A percentile compares a stretch with the other conserved stretches of the same genome.
Conservation (phyloP, 2,797 vertebrate species). For the Delichon dasypus region DNA sequence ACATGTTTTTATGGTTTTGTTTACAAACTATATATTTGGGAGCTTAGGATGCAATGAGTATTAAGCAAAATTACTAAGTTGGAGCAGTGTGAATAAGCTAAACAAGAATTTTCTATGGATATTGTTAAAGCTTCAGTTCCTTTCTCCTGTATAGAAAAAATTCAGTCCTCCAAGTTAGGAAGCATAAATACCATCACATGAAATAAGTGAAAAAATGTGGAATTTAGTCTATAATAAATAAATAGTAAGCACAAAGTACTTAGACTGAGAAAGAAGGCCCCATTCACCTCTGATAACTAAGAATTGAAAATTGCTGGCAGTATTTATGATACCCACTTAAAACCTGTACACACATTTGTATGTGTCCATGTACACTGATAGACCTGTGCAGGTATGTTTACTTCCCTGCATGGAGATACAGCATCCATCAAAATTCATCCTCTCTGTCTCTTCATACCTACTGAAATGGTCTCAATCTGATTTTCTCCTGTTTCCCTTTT, state of each 20-base stretch:
- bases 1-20: slow-evolving; percentile 13
- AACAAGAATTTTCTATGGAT: not conserved
- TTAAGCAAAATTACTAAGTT: not conserved
- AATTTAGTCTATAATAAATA: not conserved
- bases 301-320: not conserved
- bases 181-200: not conserved
- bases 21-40: slow-evolving; percentile 5
- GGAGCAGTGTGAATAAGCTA: not conserved
- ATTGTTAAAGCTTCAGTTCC: not conserved
- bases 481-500: not conserved
- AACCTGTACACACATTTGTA: not conserved
- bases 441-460: not conserved
- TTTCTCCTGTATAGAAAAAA: not conserved
- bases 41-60: not conserved
- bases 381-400: fast-evolving
- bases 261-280: not conserved
- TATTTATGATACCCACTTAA: not conserved
- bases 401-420: not conserved
- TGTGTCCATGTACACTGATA: not conserved
- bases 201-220: not conserved
- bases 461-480: fast-evolving
- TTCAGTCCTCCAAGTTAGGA: not conserved
- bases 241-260: not conserved
- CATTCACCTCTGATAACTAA: not conserved
- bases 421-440: not conserved